Percentiles rank a stretch among this genome's conserved stretches.
phyloP scores from a whole-genome alignment of 2,888 invertebrate species.

The Lycaena phlaeas region DNA sequence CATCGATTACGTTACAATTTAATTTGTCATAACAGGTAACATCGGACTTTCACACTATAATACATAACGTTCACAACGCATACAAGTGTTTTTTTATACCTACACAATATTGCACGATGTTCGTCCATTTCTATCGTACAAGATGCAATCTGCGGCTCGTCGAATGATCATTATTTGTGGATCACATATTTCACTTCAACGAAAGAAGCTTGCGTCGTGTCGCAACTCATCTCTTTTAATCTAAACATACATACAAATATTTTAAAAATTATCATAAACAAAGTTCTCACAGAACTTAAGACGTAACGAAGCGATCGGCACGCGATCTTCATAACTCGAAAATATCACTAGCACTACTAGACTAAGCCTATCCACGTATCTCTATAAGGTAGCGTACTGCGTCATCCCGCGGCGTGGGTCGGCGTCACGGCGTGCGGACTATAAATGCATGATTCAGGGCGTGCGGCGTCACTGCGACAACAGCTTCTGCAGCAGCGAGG shows the following conservation, averaged over 20 bases:
- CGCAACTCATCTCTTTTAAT: conserved; percentile 40
- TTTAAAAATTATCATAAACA: conserved; percentile 31
- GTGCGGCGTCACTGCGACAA: conserved; percentile 79
- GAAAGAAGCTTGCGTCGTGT: conserved; percentile 54
- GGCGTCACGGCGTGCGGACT: conserved; percentile 29
- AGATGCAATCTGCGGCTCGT: conserved; percentile 47
- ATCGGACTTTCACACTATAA: conserved; percentile 70
- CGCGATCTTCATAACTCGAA: conserved; percentile 51
- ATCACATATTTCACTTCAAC: conserved; percentile 47
- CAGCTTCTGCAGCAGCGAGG: conserved; percentile 88
- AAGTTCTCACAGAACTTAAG: conserved; percentile 43
- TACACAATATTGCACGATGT: conserved; percentile 73
- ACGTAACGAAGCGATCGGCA: conserved; percentile 29
- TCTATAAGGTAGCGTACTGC: conserved; percentile 56
- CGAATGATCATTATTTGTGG: conserved; percentile 35
- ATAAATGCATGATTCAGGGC: conserved; percentile 49
- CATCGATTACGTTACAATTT: conserved; percentile 57
- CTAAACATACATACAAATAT: conserved; percentile 41
- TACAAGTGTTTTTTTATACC: conserved; percentile 56
- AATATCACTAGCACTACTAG: conserved; percentile 65
- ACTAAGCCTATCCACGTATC: conserved; percentile 28
- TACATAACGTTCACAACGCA: conserved; percentile 72
- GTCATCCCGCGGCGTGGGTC: conserved; percentile 36
- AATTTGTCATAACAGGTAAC: conserved; percentile 73
- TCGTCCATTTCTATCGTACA: conserved; percentile 50